These are phyloP conservation scores for Crocidura indochinensis DNA, from an alignment of 2,797 vertebrate species.

Conservation along the genomic window DNA sequence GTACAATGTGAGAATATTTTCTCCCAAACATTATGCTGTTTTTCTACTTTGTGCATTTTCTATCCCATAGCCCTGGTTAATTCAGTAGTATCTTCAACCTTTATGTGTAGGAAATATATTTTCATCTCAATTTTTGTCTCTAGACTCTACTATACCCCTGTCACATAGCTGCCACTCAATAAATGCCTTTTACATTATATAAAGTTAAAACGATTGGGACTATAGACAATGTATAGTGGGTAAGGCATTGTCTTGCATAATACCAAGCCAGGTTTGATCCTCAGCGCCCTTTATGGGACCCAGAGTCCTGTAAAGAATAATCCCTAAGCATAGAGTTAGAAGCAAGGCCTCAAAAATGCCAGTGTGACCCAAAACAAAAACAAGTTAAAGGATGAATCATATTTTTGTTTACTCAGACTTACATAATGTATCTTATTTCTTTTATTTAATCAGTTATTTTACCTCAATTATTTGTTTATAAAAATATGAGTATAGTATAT, in stretches of 20 bases:
- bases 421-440: neutral
- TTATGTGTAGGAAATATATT: neutral
- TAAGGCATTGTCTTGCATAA: no score
- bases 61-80: neutral
- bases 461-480: neutral
- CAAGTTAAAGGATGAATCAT: conserved; percentile 22
- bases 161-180: neutral
- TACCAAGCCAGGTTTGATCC: no score
- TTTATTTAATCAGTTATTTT: neutral
- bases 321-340: no score
- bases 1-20: no score
- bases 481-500: neutral
- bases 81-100: neutral
- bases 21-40: no score
- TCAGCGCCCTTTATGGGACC: no score
- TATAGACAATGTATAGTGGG: neutral
- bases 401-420: neutral
- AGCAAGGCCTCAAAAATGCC: no score
- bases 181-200: neutral
- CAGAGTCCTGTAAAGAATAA: no score
- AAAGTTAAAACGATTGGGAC: neutral
- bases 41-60: neutral
- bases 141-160: neutral
- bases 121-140: conserved; percentile 7
- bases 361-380: neutral